Percentiles rank a stretch among this genome's conserved stretches.
Conservation (phyloP, 2,888 invertebrate species). For the Eueremaeus valkanovi region DNA sequence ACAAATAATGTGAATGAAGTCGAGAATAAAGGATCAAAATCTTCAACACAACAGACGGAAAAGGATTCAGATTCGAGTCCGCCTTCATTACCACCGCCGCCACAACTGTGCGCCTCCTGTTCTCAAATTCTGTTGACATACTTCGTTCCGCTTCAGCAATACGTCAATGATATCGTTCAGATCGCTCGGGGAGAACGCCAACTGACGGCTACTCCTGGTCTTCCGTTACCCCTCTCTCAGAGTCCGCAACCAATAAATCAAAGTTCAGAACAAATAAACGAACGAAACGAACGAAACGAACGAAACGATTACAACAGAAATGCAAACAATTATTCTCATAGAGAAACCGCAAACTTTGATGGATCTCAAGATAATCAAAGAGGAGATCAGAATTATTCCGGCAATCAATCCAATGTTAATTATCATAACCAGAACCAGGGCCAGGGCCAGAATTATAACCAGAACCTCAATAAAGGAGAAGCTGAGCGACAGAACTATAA, state of each 20-base stretch:
- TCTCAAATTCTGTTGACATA: conserved; percentile 39
- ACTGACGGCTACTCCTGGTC: neutral
- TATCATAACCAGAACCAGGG: neutral
- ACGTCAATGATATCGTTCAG: conserved; percentile 31
- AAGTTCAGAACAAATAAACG: neutral
- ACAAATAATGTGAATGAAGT: neutral
- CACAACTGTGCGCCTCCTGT: conserved; percentile 38
- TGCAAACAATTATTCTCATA: neutral
- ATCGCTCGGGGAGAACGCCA: neutral
- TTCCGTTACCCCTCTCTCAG: neutral
- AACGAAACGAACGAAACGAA: neutral
- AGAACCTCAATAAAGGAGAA: neutral
- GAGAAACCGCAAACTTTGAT: too few species aligned
- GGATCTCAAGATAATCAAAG: too few species aligned
- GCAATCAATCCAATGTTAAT: neutral
- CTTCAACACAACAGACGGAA: neutral
- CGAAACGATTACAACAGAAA: neutral
- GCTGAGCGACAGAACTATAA: neutral
- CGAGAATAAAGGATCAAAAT: neutral
- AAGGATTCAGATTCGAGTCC: neutral
- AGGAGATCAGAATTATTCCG: neutral
- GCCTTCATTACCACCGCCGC: neutral
- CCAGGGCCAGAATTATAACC: neutral
- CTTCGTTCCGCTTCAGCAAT: conserved; percentile 38
- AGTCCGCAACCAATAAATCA: neutral